Evolutionary conservation across 2,113 vertebrate genomes (phyloP), one percentile per base, ranked within the genome.

Genomic region (Hippocampus mohnikei): DNA sequence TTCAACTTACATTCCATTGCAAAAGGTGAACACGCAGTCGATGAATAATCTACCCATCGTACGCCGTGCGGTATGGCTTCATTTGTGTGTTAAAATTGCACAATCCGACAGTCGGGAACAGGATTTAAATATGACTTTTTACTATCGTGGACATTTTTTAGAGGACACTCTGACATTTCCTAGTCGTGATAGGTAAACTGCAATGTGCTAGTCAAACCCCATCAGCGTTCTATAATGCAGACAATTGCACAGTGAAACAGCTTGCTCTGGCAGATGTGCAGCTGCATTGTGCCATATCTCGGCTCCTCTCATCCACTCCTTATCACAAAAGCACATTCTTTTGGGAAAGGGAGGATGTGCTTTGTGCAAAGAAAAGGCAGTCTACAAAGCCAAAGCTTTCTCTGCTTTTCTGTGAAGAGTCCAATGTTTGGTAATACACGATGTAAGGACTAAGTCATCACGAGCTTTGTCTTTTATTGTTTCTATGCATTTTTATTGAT

Each of bases 261-360:
- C 79, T 73, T 15, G 44, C 37, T 61, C 74, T 77, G 83, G 84
- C 87, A 91, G 84, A 88, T 85, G 88, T 85, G 84, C 76, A 29
- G 74, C 69, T 72, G 84, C 86, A 84, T 86, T 85, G 79, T 85
- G 84, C 82, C 73, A 70, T 86, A 88, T 87, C 88, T 85, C 77
- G 82, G 77, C 77, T 75, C 79, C 85, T 88, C 84, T 89, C 81
- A 87, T 88, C 87, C 82, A 21, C 72, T 76, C 87, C 88, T 92
- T 89, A 90, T 89, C 89, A 66, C 84, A 79, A 77, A 86, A 87
- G 81, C 82, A 87, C 87, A 90, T 90, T 90, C 82, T 88, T 87
- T 87, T 81, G 75, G 73, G 72, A 83, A 87, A 76, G 78, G 56
- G 15, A 58, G 27, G 66, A 37, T 69, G 66, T 13, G 50, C 63